These are phyloP conservation scores for Drosophila hydei DNA, from an alignment of 1,140 invertebrate species.

Conservation along the genomic window DNA sequence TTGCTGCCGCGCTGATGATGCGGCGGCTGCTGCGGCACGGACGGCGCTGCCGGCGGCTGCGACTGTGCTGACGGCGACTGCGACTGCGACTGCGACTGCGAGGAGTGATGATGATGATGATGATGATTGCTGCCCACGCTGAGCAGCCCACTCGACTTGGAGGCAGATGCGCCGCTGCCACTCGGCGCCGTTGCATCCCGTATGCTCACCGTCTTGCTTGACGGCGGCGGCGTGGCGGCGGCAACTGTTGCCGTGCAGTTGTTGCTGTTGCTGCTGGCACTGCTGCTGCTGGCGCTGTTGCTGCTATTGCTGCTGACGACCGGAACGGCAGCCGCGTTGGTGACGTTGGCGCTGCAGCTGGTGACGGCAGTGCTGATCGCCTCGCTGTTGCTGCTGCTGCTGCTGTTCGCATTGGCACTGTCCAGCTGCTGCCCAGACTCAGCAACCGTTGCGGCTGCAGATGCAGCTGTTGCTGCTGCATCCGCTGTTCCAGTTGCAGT, in stretches of 20 bases:
- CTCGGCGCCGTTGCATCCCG: conserved; percentile 30
- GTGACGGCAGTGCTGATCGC: neutral
- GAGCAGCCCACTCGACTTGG: conserved; percentile 51
- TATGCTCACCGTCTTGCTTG: conserved; percentile 27
- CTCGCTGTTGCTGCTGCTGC: conserved; percentile 11
- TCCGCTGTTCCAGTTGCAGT: neutral
- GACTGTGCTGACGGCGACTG: conserved; percentile 6
- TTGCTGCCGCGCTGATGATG: conserved; percentile 62
- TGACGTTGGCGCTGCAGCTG: neutral
- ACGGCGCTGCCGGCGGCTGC: conserved; percentile 34
- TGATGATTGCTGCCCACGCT: conserved; percentile 72
- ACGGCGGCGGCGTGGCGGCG: conserved; percentile 19
- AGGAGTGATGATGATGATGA: conserved; percentile 65
- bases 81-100: conserved; percentile 9
- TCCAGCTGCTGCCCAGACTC: conserved; percentile 3
- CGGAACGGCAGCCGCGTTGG: too few relatives aligned
- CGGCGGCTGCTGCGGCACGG: conserved; percentile 36
- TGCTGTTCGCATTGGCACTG: conserved; percentile 14
- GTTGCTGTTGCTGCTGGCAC: conserved; percentile 1
- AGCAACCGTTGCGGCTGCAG: conserved; percentile 6
- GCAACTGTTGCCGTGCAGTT: conserved; percentile 1
- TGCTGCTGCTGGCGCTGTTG: conserved; percentile 5
- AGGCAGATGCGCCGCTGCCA: conserved; percentile 20
- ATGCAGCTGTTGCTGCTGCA: conserved; percentile 15
- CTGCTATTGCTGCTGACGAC: neutral